These are phyloP conservation scores for Dolichopus griseipennis DNA, from an alignment of 2,888 invertebrate genomes.

Conservation along the genomic window DNA sequence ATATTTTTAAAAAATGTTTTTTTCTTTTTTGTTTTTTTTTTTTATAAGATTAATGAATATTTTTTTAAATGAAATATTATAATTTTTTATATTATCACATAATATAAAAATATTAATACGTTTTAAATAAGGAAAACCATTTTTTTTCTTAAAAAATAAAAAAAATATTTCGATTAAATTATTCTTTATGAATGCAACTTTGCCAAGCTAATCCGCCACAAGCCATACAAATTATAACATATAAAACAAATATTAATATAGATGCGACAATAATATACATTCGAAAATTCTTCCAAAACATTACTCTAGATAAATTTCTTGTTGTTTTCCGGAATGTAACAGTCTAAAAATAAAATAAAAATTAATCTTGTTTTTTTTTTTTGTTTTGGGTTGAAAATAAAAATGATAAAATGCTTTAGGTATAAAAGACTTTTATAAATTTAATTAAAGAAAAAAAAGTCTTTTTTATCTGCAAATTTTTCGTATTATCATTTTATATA, in stretches of 20 bases:
- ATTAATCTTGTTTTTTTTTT: neutral
- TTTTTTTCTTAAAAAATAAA: too few relatives aligned
- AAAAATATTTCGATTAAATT: neutral
- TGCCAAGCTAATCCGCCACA: slow-evolving; percentile 80
- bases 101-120: too few relatives aligned
- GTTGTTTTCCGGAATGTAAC: slow-evolving; percentile 79
- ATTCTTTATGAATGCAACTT: slow-evolving; percentile 50
- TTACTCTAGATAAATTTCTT: slow-evolving; percentile 71
- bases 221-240: slow-evolving; percentile 76
- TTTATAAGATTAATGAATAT: too few relatives aligned
- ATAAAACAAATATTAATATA: slow-evolving; percentile 62
- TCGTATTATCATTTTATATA: neutral
- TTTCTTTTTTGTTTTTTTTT: too few relatives aligned
- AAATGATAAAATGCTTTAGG: neutral
- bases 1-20: too few relatives aligned
- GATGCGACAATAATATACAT: slow-evolving; percentile 63
- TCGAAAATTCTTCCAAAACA: slow-evolving; percentile 93
- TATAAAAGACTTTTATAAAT: neutral
- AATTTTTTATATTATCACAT: too few relatives aligned
- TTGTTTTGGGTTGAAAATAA: too few relatives aligned
- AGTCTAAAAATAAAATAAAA: slow-evolving; percentile 57
- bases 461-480: neutral
- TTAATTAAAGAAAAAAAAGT: too few relatives aligned
- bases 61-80: too few relatives aligned
- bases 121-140: too few relatives aligned